phyloP scores from a whole-genome alignment of 2,888 invertebrate species.

The Drosophila quasianomalipes region DNA sequence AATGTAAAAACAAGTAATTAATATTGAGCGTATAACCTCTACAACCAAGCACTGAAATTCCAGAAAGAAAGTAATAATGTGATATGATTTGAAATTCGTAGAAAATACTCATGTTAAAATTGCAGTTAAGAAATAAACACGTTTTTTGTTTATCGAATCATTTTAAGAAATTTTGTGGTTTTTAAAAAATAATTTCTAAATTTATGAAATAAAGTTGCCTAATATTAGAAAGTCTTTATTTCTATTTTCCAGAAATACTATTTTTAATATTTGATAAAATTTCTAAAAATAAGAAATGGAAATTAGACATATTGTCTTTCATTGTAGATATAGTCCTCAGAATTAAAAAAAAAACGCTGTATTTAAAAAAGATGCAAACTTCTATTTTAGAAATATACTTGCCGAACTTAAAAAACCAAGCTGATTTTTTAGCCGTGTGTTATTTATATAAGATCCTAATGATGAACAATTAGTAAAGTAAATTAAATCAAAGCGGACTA shows the following conservation, averaged over 20 bases:
- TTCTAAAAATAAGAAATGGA: neutral
- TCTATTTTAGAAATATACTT: neutral
- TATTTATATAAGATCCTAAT: neutral
- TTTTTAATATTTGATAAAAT: neutral
- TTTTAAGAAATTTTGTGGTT: neutral
- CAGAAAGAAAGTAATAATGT: neutral
- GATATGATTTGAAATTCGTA: neutral
- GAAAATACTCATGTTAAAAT: neutral
- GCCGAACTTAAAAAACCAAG: accelerated
- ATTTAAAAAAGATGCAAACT: neutral
- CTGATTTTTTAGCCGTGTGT: neutral
- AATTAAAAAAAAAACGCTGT: neutral
- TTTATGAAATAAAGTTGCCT: neutral
- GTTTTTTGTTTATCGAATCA: neutral
- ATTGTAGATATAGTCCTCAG: neutral
- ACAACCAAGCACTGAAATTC: neutral
- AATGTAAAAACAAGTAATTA: neutral
- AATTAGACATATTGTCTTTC: neutral
- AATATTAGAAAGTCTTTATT: neutral
- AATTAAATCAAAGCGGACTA: neutral
- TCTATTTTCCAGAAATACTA: too few species aligned
- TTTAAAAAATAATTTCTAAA: neutral
- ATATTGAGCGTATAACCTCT: neutral
- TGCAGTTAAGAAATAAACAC: neutral
- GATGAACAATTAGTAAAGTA: neutral